Conservation (phyloP, 2,888 invertebrate species). For the Troglohyphantes excavatus region DNA sequence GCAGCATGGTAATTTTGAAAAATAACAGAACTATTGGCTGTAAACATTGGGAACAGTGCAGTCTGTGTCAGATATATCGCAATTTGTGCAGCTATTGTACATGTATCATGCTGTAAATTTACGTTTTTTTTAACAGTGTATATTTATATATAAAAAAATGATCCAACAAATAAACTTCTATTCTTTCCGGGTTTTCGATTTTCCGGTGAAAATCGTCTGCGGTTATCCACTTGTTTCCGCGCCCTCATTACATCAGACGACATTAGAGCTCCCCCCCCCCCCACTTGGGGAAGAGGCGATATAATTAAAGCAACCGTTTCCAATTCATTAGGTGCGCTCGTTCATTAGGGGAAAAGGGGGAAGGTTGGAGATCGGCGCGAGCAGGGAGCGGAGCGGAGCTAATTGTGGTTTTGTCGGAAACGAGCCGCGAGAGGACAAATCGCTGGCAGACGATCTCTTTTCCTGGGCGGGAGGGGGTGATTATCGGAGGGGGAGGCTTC, state of each 20-base stretch:
- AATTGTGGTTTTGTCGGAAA: constrained; percentile 78
- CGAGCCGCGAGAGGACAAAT: constrained; percentile 66
- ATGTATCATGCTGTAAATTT: too few species aligned
- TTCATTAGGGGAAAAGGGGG: constrained; percentile 66
- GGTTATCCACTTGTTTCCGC: constrained; percentile 42
- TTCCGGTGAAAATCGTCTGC: neutral
- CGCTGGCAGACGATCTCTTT: constrained; percentile 34
- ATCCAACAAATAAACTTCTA: too few species aligned
- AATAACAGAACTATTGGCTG: too few species aligned
- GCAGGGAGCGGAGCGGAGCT: constrained; percentile 21
- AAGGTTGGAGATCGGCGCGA: neutral
- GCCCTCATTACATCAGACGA: constrained; percentile 29
- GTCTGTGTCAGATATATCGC: too few species aligned
- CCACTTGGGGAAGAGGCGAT: constrained; percentile 6
- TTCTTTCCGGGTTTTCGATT: neutral
- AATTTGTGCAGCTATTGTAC: too few species aligned
- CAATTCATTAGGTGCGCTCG: constrained; percentile 70
- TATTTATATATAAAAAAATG: too few species aligned
- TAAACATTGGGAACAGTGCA: too few species aligned
- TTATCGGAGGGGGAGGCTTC: constrained; percentile 40
- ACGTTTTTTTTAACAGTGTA: too few species aligned
- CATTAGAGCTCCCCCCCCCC: constrained; percentile 15
- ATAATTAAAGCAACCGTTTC: constrained; percentile 75
- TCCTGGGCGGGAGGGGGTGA: constrained; percentile 31
- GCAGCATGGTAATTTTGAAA: too few species aligned